Evolutionary conservation across 2,113 vertebrate species (phyloP).

Genomic region (Phyllostomus discolor): DNA sequence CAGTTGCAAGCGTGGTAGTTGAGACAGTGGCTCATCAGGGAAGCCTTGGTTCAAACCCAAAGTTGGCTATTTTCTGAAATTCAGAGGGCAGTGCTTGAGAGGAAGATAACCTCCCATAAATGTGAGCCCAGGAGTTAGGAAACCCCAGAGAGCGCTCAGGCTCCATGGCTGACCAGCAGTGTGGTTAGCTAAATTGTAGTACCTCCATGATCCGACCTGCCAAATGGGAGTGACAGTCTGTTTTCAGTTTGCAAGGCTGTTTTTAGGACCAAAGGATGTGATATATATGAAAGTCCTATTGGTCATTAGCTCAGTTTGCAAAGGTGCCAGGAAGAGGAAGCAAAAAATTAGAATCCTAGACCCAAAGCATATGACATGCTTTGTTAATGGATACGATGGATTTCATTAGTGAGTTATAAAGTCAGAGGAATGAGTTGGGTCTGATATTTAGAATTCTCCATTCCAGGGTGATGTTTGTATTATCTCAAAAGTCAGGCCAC

Average conservation of each 20-base stretch:
- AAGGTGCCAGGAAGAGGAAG: not conserved
- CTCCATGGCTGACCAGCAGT: no score
- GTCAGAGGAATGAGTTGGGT: not conserved
- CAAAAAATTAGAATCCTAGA: not conserved
- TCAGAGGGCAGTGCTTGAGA: not conserved
- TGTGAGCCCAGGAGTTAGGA: not conserved
- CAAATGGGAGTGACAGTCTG: not conserved
- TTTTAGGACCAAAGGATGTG: not conserved
- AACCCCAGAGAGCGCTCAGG: not conserved
- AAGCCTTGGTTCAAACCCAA: not conserved
- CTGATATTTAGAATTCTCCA: not conserved
- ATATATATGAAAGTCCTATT: not conserved
- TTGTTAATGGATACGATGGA: not conserved
- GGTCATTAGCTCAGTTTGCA: not conserved
- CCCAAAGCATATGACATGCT: not conserved
- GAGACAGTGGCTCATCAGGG: not conserved
- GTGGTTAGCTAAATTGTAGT: not conserved
- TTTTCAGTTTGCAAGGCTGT: not conserved
- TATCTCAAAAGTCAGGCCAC: not conserved
- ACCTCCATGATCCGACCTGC: not conserved
- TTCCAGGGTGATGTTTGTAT: not conserved
- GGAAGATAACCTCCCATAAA: not conserved
- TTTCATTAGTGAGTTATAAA: not conserved
- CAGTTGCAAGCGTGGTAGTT: not conserved
- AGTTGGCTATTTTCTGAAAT: slow-evolving; percentile 10